Conservation (phyloP, 2,113 vertebrate species). For the Nerophis lumbriciformis region DNA sequence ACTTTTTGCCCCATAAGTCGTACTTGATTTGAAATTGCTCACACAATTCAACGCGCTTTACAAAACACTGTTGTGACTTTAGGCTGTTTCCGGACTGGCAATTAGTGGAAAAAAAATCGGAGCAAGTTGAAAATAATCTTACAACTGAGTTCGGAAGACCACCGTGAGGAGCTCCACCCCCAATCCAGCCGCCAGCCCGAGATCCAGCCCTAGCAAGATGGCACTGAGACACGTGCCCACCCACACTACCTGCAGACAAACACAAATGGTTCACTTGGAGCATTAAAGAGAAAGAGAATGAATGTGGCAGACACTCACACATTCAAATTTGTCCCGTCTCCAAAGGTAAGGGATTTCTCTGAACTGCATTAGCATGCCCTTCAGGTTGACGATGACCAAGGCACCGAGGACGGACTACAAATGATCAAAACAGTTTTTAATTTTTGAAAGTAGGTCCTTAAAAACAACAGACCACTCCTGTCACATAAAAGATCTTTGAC, state of each 20-base stretch:
- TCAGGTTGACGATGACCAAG: constrained; percentile 88
- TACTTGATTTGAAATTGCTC: too few species aligned
- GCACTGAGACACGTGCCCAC: constrained; percentile 78
- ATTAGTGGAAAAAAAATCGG: too few species aligned
- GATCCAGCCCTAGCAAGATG: constrained; percentile 82
- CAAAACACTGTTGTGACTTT: background rate
- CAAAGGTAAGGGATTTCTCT: constrained; percentile 79
- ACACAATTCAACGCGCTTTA: too few species aligned
- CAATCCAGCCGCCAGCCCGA: constrained; percentile 81
- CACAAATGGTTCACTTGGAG: background rate
- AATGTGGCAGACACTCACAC: constrained; percentile 73
- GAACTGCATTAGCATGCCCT: constrained; percentile 96
- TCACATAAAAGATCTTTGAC: too few species aligned
- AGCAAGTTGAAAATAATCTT: constrained; percentile 22
- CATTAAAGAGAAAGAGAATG: too few species aligned
- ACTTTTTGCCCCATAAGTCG: background rate
- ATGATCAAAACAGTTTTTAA: background rate
- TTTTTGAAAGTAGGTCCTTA: too few species aligned
- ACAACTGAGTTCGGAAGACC: constrained; percentile 90
- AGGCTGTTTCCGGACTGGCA: too few species aligned
- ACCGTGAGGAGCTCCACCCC: constrained; percentile 85
- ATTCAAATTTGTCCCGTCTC: constrained; percentile 87
- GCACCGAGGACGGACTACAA: constrained; percentile 88
- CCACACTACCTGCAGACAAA: constrained; percentile 81
- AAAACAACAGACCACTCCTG: too few species aligned